These are phyloP conservation scores for Heliconius charithonia DNA, from an alignment of 2,888 invertebrate species.

Conservation along the genomic window DNA sequence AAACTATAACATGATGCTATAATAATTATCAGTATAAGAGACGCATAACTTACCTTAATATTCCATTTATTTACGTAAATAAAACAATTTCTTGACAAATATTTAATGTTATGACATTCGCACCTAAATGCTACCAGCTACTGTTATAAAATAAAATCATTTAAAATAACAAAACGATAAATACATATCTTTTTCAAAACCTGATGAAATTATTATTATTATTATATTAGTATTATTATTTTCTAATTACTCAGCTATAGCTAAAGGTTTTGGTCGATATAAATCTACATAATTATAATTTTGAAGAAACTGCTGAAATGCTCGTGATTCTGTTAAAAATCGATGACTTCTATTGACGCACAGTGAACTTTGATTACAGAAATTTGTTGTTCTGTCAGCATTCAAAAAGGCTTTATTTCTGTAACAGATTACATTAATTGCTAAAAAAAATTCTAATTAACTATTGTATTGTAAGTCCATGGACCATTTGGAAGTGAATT, in stretches of 20 bases:
- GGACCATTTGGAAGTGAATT: background rate
- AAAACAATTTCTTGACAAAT: constrained; percentile 1
- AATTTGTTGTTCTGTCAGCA: constrained; percentile 29
- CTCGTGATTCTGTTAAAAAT: constrained; percentile 69
- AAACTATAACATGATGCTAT: background rate
- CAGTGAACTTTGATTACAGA: constrained; percentile 6
- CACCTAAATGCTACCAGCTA: constrained; percentile 23
- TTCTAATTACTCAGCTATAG: constrained; percentile 5
- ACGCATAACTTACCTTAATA: background rate
- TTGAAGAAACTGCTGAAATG: constrained; percentile 67
- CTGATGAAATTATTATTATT: background rate
- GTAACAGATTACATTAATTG: constrained; percentile 24
- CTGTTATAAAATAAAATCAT: background rate
- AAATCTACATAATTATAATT: constrained; percentile 56
- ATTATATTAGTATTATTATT: constrained; percentile 6
- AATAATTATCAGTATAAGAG: background rate
- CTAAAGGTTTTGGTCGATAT: constrained; percentile 31
- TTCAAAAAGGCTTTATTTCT: constrained; percentile 35
- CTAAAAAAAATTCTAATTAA: constrained; percentile 10
- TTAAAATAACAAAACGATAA: background rate
- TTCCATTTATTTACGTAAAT: background rate
- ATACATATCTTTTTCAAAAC: background rate
- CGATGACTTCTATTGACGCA: constrained; percentile 51
- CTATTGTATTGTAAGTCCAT: background rate
- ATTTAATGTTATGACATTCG: constrained; percentile 14